Evolutionary conservation across 2,888 invertebrate species (phyloP), one percentile per base, ranked within the genome.

Genomic region (Meiosimyza platycephala): DNA sequence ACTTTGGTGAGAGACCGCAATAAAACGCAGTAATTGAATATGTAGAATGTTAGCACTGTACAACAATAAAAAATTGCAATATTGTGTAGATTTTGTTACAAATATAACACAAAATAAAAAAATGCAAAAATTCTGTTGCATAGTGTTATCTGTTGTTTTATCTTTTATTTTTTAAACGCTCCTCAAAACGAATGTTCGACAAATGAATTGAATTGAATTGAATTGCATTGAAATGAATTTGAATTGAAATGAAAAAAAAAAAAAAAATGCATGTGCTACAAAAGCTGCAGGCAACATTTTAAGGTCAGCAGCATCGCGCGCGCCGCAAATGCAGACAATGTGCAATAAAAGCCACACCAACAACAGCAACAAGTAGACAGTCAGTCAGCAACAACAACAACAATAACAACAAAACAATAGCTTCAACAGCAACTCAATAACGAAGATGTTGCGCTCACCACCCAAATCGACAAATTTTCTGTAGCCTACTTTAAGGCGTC

Each of bases 261-360:
- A 28, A 33, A 55, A 40, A n/a, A 67, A 59, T 59, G 51, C 65
- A 71, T 71, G 40, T 71, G 71, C 65, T 40, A 40, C 40, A 57
- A 57, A 51, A 65, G 59, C 59, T 57, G 71, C 64, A 65, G 65
- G 57, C 52, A 65, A 65, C 54, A 65, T 71, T 65, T 71, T 71
- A 65, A 71, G 71, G 65, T 71, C 71, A 71, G 22, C 59, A 18
- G 18, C 16, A 33, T 54, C 13, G 59, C 48, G 48, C 16, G 70
- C 40, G 40, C 9, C 40, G 40, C 40, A 40, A 40, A 9, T 9
- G 40, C 40, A 70, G 54, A 70, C 62, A 70, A 70, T 70, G 47
- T 52, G 70, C 70, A 70, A 70, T 70, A 70, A 70, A 70, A 63
- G 70, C 70, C 70, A 40, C 70, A 70, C 62, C 18, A 12, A 57